A percentile compares a stretch with the other conserved stretches of the same genome.
These are phyloP conservation scores for Phylloscopus trochilus DNA, from an alignment of 2,113 vertebrate genomes.

Conservation along the genomic window DNA sequence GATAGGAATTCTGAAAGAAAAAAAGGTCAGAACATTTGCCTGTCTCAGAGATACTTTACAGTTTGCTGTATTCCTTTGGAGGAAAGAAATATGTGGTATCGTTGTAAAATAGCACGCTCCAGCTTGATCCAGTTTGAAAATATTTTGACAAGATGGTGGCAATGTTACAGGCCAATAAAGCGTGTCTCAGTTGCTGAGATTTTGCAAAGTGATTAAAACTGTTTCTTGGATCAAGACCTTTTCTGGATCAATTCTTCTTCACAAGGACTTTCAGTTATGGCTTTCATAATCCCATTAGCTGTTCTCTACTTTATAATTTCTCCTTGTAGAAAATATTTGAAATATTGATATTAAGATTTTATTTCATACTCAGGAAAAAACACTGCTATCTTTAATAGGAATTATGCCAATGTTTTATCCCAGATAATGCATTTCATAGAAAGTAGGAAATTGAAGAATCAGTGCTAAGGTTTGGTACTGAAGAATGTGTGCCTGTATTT, in stretches of 20 bases:
- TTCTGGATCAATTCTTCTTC: conserved; percentile 4
- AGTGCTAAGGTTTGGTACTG: background rate
- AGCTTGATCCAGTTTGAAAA: conserved; percentile 48
- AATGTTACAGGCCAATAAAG: conserved; percentile 52
- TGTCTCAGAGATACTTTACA: background rate
- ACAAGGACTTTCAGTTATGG: conserved; percentile 4
- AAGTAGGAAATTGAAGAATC: background rate
- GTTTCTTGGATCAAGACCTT: conserved; percentile 55
- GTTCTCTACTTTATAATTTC: background rate
- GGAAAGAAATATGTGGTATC: conserved; percentile 15
- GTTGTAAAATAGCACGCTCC: background rate
- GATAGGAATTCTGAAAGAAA: conserved; percentile 59
- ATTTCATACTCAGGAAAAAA: background rate
- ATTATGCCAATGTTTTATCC: background rate
- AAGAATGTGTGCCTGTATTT: background rate
- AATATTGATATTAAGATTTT: background rate
- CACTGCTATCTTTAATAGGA: background rate
- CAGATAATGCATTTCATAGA: background rate
- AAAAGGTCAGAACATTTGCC: conserved; percentile 56
- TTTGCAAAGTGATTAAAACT: conserved; percentile 36
- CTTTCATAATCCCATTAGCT: background rate
- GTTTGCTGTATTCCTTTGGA: conserved; percentile 22
- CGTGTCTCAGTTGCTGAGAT: background rate
- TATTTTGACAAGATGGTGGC: conserved; percentile 59
- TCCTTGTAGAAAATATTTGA: background rate